A percentile compares a stretch with the other conserved stretches of the same genome.
These are phyloP conservation scores for Nomada goodeniana DNA, from an alignment of 2,888 invertebrate species.

Conservation along the genomic window DNA sequence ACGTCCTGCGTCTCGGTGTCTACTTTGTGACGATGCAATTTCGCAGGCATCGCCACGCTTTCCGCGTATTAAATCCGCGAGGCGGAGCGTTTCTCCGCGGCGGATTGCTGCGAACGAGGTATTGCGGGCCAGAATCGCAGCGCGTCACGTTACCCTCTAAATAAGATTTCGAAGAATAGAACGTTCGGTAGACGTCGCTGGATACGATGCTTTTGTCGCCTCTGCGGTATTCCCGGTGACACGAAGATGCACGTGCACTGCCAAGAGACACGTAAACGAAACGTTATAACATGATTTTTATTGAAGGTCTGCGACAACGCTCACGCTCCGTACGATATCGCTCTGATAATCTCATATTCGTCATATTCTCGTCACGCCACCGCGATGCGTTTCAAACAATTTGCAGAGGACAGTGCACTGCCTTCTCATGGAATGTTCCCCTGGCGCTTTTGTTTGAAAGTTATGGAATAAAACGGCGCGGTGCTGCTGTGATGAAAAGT, in stretches of 20 bases:
- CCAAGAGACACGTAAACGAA: slow-evolving; percentile 13
- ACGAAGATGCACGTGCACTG: too few relatives aligned
- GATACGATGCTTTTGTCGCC: not conserved
- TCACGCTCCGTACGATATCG: slow-evolving; percentile 37
- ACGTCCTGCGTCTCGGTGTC: slow-evolving; percentile 45
- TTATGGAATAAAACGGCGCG: not conserved
- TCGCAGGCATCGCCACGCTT: slow-evolving; percentile 22
- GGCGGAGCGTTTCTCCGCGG: slow-evolving; percentile 24
- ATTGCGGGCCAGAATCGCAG: slow-evolving; percentile 35
- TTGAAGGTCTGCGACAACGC: slow-evolving; percentile 10
- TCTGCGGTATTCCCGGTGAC: slow-evolving; percentile 23
- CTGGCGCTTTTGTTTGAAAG: not conserved
- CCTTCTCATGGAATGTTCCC: not conserved
- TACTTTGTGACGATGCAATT: slow-evolving; percentile 62
- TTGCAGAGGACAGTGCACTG: not conserved
- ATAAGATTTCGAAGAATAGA: slow-evolving; percentile 40
- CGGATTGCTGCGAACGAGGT: slow-evolving; percentile 41
- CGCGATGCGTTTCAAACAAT: slow-evolving; percentile 1
- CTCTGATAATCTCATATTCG: slow-evolving; percentile 28
- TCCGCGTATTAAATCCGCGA: slow-evolving; percentile 52
- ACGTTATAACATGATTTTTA: slow-evolving; percentile 31
- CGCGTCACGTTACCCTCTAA: slow-evolving; percentile 11
- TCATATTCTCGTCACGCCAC: slow-evolving; percentile 28
- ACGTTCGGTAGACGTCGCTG: not conserved
- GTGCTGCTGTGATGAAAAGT: not conserved